Evolutionary conservation across 2,797 vertebrate genomes (phyloP).

Genomic region (Ficedula albicollis): DNA sequence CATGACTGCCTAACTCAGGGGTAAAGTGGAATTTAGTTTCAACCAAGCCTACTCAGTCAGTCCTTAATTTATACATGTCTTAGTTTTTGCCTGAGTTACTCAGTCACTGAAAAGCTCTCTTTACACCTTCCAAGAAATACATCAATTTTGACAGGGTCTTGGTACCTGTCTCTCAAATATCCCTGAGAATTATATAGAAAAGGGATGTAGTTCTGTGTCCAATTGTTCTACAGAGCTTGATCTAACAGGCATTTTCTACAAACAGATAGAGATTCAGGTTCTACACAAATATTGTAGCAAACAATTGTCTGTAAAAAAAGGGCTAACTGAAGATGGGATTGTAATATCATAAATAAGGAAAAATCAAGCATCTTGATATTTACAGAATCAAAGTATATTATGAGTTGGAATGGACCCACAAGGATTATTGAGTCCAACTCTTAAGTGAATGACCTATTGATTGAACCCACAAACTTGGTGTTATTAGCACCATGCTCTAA

Average conservation of each 20-base stretch:
- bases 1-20: not conserved
- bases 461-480: not conserved
- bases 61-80: not conserved
- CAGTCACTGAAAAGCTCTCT: not conserved
- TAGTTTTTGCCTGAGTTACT: not conserved
- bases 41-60: not conserved
- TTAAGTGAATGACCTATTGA: not conserved
- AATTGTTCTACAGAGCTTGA: not conserved
- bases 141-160: not conserved
- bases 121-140: not conserved
- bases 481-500: not conserved
- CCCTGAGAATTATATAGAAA: not conserved
- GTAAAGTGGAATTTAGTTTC: not conserved
- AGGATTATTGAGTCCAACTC: not conserved
- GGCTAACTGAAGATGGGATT: not conserved
- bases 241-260: not conserved
- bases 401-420: not conserved
- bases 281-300: not conserved
- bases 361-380: not conserved
- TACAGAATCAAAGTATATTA: not conserved
- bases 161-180: not conserved
- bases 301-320: not conserved
- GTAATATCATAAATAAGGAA: not conserved
- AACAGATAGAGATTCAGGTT: not conserved
- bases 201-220: not conserved